Base-by-base conservation (phyloP, 1,140 invertebrate species). In the Drosophila orena region DNA sequence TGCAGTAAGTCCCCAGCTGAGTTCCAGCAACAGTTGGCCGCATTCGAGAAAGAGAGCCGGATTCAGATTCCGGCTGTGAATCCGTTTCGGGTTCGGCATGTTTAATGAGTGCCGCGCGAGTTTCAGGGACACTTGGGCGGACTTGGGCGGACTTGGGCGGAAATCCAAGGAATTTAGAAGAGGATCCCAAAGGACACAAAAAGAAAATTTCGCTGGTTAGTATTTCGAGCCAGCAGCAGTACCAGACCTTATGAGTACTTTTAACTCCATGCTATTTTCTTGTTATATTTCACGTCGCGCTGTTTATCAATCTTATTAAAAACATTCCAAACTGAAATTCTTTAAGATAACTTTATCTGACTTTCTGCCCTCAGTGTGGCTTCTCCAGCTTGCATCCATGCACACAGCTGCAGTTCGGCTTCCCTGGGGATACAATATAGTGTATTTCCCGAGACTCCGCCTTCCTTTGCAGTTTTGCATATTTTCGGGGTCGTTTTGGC, bases 11-110 rank as follows among this genome's bases (percentile, higher is more conserved):
- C 64, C 66, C 54, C 64, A 52, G 57, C 53, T 70, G 74, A 68
- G 40, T 58, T 30, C 47, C 52, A 80, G 81, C 81, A 85, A 88
- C 81, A 86, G 81, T 88, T 86, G 64, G 78, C 40, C 55, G 68
- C 68, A 57, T 70, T 71, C 40, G 64, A 69, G n/a, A n/a, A n/a
- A n/a, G n/a, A n/a, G 42, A 55, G 30, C 40, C 42, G 44, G 62
- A 43, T 43, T 68, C 38, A 30, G 64, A 56, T 68, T 69, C 65
- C 30, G 38, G 38, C 37, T 44, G 61, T 22, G 38, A 54, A 2
- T 56, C 12, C 42, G 66, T 40, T 50, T 47, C 52, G 34, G 20
- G 43, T 70, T 57, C 20, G 65, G 65, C 50, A 40, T 34, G 50
- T 42, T 71, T 70, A 71, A 71, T 71, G 64, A 71, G 49, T 49